Evolutionary conservation across 53 echinoderm and acorn worm genomes (phyloP), one percentile per base, ranked within the genome.

Genomic region (Pentamera pediparva): DNA sequence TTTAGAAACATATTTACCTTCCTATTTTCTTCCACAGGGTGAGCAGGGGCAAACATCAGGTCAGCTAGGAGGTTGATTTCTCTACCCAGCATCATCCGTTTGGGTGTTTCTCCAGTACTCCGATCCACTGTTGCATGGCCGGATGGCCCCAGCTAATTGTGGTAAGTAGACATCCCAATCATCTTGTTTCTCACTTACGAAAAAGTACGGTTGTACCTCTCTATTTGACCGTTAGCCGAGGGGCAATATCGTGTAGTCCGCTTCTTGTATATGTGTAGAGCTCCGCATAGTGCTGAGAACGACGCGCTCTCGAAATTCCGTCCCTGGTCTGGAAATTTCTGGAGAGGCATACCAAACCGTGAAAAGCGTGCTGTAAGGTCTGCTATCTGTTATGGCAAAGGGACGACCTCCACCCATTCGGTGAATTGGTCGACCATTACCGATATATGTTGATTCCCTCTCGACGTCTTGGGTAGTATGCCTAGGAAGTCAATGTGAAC

Each of bases 391-490:
- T n/a, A n/a, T n/a, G n/a, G n/a, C n/a, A 76, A 27, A 27, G 29
- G 4, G 49, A 10, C 30, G 24, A 27, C 21, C 39, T 32, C 53
- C 81, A 76, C n/a, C n/a, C n/a, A n/a, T n/a, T n/a, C n/a, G n/a
- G n/a, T n/a, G n/a, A n/a, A n/a, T n/a, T n/a, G n/a, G 45, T 86
- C 80, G 1, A 86, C 81, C 86, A 86, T 86, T 51, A 86, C 60
- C 5, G 81, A 28, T 3, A 86, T 76, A 35, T 86, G 36, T 18
- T 69, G 54, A 35, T 75, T 86, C 1, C 86, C 86, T 0, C 50
- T 8, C 0, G 70, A 25, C 6, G 78, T 78, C 24, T 72, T 78
- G 5, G 87, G 87, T 15, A 82, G 53, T 2, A 78, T 78, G 0
- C 81, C 81, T 25, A 86, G 4, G 21, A 86, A 82, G 36, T 79